Evolutionary conservation across 1,140 invertebrate genomes (phyloP).

Genomic region (Drosophila baimaii): DNA sequence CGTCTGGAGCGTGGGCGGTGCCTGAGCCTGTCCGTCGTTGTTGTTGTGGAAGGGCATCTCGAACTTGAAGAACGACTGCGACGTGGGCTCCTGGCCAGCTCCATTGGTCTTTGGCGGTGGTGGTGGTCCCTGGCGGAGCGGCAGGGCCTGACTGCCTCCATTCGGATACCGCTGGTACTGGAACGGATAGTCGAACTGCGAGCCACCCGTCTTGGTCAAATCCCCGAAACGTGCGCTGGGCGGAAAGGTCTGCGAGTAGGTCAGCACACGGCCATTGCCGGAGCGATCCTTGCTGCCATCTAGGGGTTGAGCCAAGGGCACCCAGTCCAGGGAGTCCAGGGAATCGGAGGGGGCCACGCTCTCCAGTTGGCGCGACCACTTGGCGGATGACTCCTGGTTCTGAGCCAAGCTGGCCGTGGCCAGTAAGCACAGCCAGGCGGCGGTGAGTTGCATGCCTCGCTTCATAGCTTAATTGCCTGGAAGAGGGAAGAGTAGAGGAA

Average conservation of each 20-base stretch:
- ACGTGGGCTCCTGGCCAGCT: conserved; percentile 70
- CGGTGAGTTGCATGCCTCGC: conserved; percentile 67
- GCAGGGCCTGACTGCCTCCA: conserved; percentile 49
- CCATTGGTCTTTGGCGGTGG: conserved; percentile 44
- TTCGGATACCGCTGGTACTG: conserved; percentile 72
- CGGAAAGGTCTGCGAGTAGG: conserved; percentile 80
- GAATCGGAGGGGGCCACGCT: conserved; percentile 51
- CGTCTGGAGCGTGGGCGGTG: conserved; percentile 72
- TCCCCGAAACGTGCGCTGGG: conserved; percentile 73
- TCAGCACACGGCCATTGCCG: conserved; percentile 74
- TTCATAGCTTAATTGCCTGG: conserved; percentile 74
- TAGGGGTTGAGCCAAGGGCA: conserved; percentile 74
- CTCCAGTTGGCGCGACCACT: conserved; percentile 81
- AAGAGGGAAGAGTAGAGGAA: neutral
- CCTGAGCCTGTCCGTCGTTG: conserved; percentile 52
- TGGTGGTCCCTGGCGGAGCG: conserved; percentile 47
- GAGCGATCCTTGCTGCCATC: conserved; percentile 77
- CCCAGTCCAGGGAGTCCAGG: conserved; percentile 71
- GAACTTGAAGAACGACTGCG: conserved; percentile 83
- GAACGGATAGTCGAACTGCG: conserved; percentile 75
- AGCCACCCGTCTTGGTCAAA: conserved; percentile 52
- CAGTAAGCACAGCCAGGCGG: conserved; percentile 61
- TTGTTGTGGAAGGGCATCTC: conserved; percentile 79
- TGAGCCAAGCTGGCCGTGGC: conserved; percentile 45
- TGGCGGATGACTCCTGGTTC: conserved; percentile 57